Conservation (phyloP, 2,888 invertebrate species). For the Rhagonycha lutea region DNA sequence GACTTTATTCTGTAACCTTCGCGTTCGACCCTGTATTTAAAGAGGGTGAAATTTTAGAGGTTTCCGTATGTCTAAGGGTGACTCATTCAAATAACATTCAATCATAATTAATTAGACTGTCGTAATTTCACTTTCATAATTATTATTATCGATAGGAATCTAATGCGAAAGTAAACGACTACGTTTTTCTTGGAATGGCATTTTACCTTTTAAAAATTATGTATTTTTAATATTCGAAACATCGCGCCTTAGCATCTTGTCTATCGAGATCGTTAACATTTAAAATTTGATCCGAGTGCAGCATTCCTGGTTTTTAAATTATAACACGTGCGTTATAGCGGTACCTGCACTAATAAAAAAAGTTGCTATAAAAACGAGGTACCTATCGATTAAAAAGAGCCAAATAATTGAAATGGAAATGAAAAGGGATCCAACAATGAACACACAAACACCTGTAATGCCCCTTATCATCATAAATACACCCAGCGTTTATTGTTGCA, state of each 20-base stretch:
- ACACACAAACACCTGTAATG: neutral
- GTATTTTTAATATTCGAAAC: no score
- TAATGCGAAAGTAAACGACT: neutral
- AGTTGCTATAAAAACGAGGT: neutral
- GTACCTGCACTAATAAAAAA: neutral
- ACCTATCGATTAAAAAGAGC: neutral
- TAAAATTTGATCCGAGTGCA: neutral
- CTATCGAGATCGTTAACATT: neutral
- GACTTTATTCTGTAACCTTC: neutral
- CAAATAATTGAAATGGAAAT: neutral
- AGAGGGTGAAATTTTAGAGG: neutral
- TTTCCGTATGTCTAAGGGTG: neutral
- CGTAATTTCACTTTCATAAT: neutral
- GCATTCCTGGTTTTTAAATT: neutral
- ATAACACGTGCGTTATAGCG: neutral
- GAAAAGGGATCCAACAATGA: neutral
- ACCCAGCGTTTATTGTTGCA: neutral
- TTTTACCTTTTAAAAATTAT: neutral
- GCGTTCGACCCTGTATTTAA: neutral
- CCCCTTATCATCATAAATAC: neutral
- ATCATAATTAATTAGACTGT: neutral
- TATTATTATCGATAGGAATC: neutral
- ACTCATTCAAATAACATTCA: neutral
- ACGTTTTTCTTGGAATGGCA: neutral
- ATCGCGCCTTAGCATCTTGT: neutral